Evolutionary conservation across 1,140 invertebrate species (phyloP).

Genomic region (Drosophila kepulauana): DNA sequence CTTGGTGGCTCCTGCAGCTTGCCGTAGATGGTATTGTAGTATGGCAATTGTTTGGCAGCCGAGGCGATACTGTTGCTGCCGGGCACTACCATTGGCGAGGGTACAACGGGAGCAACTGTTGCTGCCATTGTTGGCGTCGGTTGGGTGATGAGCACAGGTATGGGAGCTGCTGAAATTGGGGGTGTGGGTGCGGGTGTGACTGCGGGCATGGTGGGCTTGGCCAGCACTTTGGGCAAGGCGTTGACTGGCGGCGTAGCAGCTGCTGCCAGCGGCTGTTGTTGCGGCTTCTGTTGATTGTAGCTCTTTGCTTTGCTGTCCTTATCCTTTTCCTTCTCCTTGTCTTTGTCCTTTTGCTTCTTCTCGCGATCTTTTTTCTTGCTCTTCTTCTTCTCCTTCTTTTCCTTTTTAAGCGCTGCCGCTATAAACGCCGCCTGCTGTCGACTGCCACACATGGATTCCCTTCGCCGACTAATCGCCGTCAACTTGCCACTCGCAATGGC

Average conservation of each 20-base stretch:
- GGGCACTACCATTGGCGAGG: slow-evolving; percentile 34
- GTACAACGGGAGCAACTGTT: slow-evolving; percentile 38
- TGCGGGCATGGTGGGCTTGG: slow-evolving; percentile 20
- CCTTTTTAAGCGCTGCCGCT: slow-evolving; percentile 68
- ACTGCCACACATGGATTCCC: slow-evolving; percentile 71
- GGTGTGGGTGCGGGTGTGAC: slow-evolving; percentile 16
- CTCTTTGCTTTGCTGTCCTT: slow-evolving; percentile 38
- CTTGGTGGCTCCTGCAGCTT: slow-evolving; percentile 65
- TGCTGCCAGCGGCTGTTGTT: slow-evolving; percentile 4
- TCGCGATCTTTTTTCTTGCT: slow-evolving; percentile 76
- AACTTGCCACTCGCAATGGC: slow-evolving; percentile 70
- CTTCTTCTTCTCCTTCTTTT: slow-evolving; percentile 70
- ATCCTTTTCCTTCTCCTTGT: slow-evolving; percentile 38
- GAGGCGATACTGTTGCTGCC: slow-evolving; percentile 21
- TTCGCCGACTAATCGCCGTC: slow-evolving; percentile 47
- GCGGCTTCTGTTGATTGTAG: slow-evolving; percentile 35
- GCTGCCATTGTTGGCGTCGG: slow-evolving; percentile 18
- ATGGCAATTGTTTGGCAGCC: slow-evolving; percentile 55
- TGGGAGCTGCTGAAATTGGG: slow-evolving; percentile 32
- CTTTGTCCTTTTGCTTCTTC: slow-evolving; percentile 68
- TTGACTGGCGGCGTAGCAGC: neutral
- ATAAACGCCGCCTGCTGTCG: slow-evolving; percentile 64
- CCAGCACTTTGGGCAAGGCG: neutral
- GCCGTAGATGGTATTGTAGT: slow-evolving; percentile 81
- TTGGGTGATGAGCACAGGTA: slow-evolving; percentile 50